A percentile compares a stretch with the other conserved stretches of the same genome.
These are phyloP conservation scores for Taurulus bubalis DNA, from an alignment of 2,113 vertebrate species.

Conservation along the genomic window DNA sequence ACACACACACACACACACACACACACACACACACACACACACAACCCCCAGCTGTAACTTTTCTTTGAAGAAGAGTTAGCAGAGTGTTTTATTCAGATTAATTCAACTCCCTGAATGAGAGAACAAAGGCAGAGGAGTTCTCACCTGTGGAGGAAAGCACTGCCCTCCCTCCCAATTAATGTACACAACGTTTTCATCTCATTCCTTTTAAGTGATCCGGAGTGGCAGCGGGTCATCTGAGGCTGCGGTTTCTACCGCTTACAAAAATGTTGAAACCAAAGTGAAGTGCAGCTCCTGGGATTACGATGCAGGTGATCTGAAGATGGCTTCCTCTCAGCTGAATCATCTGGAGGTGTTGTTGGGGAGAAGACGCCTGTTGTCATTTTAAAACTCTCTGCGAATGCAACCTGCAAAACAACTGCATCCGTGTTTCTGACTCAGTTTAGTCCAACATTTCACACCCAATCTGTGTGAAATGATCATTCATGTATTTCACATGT, in stretches of 20 bases:
- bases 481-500: too few species aligned
- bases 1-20: too few species aligned
- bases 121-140: constrained; percentile 41
- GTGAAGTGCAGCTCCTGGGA: not conserved
- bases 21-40: too few species aligned
- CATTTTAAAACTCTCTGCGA: not conserved
- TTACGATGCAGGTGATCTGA: not conserved
- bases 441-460: too few species aligned
- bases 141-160: constrained; percentile 35
- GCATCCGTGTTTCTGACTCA: not conserved
- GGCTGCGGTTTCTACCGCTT: not conserved
- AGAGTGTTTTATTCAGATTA: constrained; percentile 42
- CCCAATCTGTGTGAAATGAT: too few species aligned
- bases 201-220: constrained; percentile 6
- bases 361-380: not conserved
- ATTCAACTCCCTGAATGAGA: constrained; percentile 26
- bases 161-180: not conserved
- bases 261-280: not conserved
- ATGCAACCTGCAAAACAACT: not conserved
- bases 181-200: constrained; percentile 24
- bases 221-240: not conserved
- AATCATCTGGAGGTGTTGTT: not conserved
- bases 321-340: not conserved
- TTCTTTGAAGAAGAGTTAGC: constrained; percentile 47
- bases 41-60: not conserved